phyloP scores from a whole-genome alignment of 2,888 invertebrate species.

The Stenolophus ochropezus region DNA sequence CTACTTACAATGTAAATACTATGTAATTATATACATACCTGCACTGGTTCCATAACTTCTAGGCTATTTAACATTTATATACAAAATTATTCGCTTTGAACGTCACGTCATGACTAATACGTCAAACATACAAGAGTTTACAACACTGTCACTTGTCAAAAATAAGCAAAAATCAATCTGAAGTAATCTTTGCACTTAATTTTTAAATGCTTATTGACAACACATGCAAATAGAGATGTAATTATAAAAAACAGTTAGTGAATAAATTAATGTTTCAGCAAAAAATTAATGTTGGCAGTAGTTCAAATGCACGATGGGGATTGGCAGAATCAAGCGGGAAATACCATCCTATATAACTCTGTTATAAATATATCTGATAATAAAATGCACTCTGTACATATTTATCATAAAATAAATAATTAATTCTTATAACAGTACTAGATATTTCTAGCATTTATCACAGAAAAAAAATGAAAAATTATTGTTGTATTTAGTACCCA shows the following conservation, averaged over 20 bases:
- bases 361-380: not conserved
- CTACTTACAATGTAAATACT: not conserved
- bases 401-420: not conserved
- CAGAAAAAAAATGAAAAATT: no score
- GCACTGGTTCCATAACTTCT: constrained; percentile 47
- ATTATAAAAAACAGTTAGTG: constrained; percentile 35
- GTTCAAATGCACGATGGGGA: not conserved
- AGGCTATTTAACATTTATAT: constrained; percentile 56
- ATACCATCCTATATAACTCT: not conserved
- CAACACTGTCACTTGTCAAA: constrained; percentile 15
- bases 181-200: not conserved
- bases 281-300: constrained; percentile 32
- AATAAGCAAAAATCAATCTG: not conserved
- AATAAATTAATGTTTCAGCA: constrained; percentile 21
- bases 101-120: constrained; percentile 60
- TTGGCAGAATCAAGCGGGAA: not conserved
- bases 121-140: constrained; percentile 49
- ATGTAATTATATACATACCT: constrained; percentile 42
- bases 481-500: not conserved
- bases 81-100: constrained; percentile 45
- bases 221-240: not conserved
- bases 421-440: no score
- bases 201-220: not conserved
- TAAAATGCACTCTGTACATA: not conserved
- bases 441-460: no score